These are phyloP conservation scores for Aleiodes testaceus DNA, from an alignment of 2,888 invertebrate genomes.

Conservation along the genomic window DNA sequence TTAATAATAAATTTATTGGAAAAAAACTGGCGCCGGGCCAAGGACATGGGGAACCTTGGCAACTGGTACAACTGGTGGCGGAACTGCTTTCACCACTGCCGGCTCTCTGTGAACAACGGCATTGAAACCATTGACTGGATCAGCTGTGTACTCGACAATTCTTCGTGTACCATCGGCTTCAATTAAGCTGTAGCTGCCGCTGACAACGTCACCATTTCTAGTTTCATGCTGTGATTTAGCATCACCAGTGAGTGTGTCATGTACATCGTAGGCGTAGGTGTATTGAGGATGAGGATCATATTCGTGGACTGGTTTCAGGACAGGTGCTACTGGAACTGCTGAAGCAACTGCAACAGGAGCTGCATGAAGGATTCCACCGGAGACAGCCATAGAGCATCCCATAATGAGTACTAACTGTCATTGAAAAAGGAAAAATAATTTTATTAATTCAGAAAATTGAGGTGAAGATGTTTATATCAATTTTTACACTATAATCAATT, in stretches of 20 bases:
- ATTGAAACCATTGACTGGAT: constrained; percentile 68
- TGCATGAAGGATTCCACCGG: constrained; percentile 53
- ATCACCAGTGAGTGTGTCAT: constrained; percentile 65
- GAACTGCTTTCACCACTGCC: constrained; percentile 56
- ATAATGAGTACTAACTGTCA: constrained; percentile 53
- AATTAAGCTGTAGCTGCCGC: constrained; percentile 66
- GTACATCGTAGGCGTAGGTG: constrained; percentile 66
- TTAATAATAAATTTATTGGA: not conserved
- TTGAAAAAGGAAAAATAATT: constrained; percentile 35
- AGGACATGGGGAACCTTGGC: no score
- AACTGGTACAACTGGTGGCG: constrained; percentile 48
- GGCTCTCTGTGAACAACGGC: constrained; percentile 67
- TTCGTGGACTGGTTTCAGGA: constrained; percentile 52
- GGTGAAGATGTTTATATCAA: no score
- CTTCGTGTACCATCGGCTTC: constrained; percentile 67
- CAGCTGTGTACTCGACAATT: constrained; percentile 66
- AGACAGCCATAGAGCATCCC: constrained; percentile 47
- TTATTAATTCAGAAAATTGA: constrained; percentile 36
- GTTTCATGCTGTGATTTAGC: constrained; percentile 66
- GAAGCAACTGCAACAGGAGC: constrained; percentile 55
- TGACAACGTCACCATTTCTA: constrained; percentile 66
- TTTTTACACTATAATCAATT: not conserved
- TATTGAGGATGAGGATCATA: constrained; percentile 68
- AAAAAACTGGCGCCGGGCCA: constrained; percentile 45
- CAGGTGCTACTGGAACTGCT: constrained; percentile 49